These are phyloP conservation scores for Hycleus phaleratus DNA, from an alignment of 1,140 invertebrate species.

Conservation along the genomic window DNA sequence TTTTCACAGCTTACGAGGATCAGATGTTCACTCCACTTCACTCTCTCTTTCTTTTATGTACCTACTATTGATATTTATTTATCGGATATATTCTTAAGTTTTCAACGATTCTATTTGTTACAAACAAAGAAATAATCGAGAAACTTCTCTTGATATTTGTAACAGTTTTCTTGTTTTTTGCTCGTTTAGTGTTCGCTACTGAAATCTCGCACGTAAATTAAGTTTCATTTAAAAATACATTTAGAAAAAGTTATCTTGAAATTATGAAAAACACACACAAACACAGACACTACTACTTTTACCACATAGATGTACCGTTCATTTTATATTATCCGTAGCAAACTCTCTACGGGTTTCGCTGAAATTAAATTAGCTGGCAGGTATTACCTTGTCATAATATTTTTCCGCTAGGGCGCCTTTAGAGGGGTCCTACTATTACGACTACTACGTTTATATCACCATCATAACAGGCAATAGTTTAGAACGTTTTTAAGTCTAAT, in stretches of 20 bases:
- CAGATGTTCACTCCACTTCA: constrained; percentile 17
- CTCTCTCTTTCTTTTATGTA: no score
- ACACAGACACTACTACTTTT: no score
- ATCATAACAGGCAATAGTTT: no score
- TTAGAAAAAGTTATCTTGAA: constrained; percentile 12
- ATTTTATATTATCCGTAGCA: constrained; percentile 16
- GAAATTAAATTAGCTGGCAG: constrained; percentile 21
- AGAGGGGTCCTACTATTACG: no score
- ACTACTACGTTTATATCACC: no score
- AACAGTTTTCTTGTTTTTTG: background rate
- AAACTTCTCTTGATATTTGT: no score
- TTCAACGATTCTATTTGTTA: background rate
- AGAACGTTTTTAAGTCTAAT: no score
- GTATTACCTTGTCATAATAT: constrained; percentile 24
- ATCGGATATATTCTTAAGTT: constrained; percentile 11
- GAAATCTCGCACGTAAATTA: constrained; percentile 9
- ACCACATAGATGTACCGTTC: background rate
- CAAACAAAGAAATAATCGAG: background rate
- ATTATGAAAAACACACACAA: constrained; percentile 10
- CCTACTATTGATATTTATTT: background rate
- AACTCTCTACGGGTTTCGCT: constrained; percentile 7
- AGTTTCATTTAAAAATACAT: constrained; percentile 8
- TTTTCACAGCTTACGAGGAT: constrained; percentile 23
- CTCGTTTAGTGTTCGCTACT: constrained; percentile 10
- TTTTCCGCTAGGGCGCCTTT: constrained; percentile 1